Evolutionary conservation across 2,888 invertebrate genomes (phyloP).

Genomic region (Chesias legatella): DNA sequence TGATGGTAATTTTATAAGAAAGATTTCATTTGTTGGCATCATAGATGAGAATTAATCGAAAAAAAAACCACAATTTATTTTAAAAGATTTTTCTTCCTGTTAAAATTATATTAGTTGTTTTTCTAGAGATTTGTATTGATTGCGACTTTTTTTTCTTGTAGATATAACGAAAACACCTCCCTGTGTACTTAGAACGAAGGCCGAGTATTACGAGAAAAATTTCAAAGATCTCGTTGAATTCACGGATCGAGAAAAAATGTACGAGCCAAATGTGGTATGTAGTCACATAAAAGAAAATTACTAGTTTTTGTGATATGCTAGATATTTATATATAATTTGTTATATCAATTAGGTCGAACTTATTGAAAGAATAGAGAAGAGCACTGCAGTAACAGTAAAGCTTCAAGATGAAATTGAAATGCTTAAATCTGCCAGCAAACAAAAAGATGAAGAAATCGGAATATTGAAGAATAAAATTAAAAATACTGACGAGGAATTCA

Average conservation of each 20-base stretch:
- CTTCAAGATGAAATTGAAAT: conserved; percentile 53
- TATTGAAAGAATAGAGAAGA: conserved; percentile 63
- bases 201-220: conserved; percentile 71
- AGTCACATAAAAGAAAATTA: conserved; percentile 1
- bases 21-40: too few species aligned
- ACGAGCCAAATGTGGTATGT: conserved; percentile 63
- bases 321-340: too few species aligned
- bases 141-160: conserved; percentile 28
- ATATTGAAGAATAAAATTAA: conserved; percentile 44
- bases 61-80: too few species aligned
- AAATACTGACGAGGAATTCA: conserved; percentile 41
- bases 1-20: too few species aligned
- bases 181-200: conserved; percentile 63
- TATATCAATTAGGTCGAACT: conserved; percentile 65
- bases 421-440: conserved; percentile 39
- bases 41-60: too few species aligned
- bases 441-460: conserved; percentile 54
- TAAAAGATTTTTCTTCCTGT: too few species aligned
- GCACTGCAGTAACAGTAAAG: conserved; percentile 40
- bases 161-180: conserved; percentile 67
- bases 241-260: conserved; percentile 81
- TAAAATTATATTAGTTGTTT: too few species aligned
- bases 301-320: too few species aligned
- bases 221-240: conserved; percentile 78
- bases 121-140: background rate